Base-by-base conservation (phyloP, 2,113 vertebrate genomes). In the Myrmecophaga tridactyla region DNA sequence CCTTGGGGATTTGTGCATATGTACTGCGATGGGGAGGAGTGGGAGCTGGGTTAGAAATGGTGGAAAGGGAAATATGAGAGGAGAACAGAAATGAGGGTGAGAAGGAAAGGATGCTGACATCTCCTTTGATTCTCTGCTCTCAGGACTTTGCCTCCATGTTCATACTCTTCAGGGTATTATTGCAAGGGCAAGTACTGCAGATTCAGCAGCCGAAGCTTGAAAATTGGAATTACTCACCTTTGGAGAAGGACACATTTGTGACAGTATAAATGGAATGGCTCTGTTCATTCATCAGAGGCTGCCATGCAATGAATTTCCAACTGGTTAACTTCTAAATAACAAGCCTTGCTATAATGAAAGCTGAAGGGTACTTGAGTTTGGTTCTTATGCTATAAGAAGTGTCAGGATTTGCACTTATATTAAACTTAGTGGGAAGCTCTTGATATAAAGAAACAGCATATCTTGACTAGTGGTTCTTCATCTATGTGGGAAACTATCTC, bases 241-340 rank as follows among this genome's bases (percentile, higher is more conserved):
- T 65, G 23, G 60, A 81, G 81, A 91, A 95, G 92, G 94, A 96
- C 73, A 25, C 58, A 65, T 83, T 85, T 90, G 89, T 83, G 82
- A 76, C 15, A 25, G 77, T 67, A 82, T 76, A 88, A 90, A 82
- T 94, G 72, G 70, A 94, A 83, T n/a, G 36, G 60, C 84, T 39
- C 0, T 86, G 36, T 93, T 95, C 92, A 85, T 88, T 94, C 72
- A 94, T 73, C 65, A 84, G 84, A 93, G 53, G 65, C 80, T 87
- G 41, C n/a, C 36, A 12, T 65, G 62, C 43, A 60, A 29, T 86
- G 72, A 77, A 60, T 95, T 96, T 96, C 94, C 93, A 75, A 75
- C 85, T 65, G 90, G 77, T 83, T 96, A 88, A 75, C 81, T 93
- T 94, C 87, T 69, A 94, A 90, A 83, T 83, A 95, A 56, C 48